Conservation (phyloP, 2,888 invertebrate species). For the Gortyna flavago region DNA sequence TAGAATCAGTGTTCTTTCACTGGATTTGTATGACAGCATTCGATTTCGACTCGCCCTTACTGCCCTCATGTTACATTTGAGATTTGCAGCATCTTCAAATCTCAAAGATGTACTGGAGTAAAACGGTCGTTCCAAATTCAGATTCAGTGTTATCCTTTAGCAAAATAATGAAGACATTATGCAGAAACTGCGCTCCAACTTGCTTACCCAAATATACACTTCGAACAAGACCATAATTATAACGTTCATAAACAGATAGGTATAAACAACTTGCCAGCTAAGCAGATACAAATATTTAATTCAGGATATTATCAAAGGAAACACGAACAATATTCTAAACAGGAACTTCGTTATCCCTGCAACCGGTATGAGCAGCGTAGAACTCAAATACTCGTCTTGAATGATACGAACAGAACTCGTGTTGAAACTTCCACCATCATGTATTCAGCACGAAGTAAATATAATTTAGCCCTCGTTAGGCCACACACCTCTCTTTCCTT, state of each 20-base stretch:
- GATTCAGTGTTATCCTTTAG: neutral
- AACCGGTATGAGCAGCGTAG: conserved; percentile 67
- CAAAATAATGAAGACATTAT: conserved; percentile 28
- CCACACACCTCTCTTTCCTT: conserved; percentile 68
- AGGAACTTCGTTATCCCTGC: conserved; percentile 72
- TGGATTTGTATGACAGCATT: neutral
- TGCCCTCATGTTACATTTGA: neutral
- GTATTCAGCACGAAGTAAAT: conserved; percentile 78
- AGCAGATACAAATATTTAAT: conserved; percentile 60
- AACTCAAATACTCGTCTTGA: conserved; percentile 64
- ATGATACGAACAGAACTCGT: conserved; percentile 63
- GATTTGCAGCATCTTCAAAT: neutral
- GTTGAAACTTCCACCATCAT: conserved; percentile 70
- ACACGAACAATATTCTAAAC: conserved; percentile 65
- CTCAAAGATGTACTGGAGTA: neutral
- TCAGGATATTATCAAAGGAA: conserved; percentile 64
- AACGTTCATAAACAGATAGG: conserved; percentile 51
- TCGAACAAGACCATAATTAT: conserved; percentile 40
- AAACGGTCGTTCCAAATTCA: neutral
- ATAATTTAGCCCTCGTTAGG: conserved; percentile 83
- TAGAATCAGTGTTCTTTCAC: neutral
- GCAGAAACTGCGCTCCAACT: conserved; percentile 25
- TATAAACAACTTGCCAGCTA: conserved; percentile 57
- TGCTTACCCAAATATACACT: conserved; percentile 38
- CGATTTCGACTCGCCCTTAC: neutral